Evolutionary conservation across 2,888 invertebrate species (phyloP), one percentile per base, ranked within the genome.

Genomic region (Druceiella hillmani): DNA sequence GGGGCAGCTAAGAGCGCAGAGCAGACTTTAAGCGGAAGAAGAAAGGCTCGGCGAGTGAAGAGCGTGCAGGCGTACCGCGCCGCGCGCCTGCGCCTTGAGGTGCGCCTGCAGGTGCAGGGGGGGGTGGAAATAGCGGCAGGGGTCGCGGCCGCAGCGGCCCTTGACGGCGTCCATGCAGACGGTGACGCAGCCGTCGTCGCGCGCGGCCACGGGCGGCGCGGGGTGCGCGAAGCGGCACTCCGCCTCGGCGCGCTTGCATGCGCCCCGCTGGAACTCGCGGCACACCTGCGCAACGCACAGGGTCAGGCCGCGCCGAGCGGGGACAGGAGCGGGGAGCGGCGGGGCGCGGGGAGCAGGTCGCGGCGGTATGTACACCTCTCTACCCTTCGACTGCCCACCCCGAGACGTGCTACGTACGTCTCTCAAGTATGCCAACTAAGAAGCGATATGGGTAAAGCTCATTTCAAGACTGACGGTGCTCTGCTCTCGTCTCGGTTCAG

Each of bases 101-200:
- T 90, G 90, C 84, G 89, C 89, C 87, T 90, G 90, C 80, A 95
- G 92, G 89, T 95, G 94, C 84, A 92, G 87, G 82, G 94, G 94
- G 81, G 94, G 94, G 85, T 95, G 94, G 87, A 93, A 94, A 90
- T 94, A 94, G 85, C 93, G 91, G 89, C 95, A 95, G 82, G 91
- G 90, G 81, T 93, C 92, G 83, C 94, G 91, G 82, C 88, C 85
- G 86, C 94, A 94, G 84, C 91, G 87, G 81, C 91, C 90, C 84
- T 90, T 90, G 81, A 94, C 88, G 83, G 90, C 93, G 85, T 95
- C 94, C 93, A 94, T 94, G 91, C 95, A 95, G 83, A 94, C 93
- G 80, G 93, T 93, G 83, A 94, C 93, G 78, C 90, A 87, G 85
- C 93, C 93, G 84, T 94, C 94, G 77, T 88, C 87, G 80, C 91